Percentiles rank a stretch among this genome's conserved stretches.
phyloP scores from a whole-genome alignment of 2,888 invertebrate genomes.

The Hedychridium roseum region DNA sequence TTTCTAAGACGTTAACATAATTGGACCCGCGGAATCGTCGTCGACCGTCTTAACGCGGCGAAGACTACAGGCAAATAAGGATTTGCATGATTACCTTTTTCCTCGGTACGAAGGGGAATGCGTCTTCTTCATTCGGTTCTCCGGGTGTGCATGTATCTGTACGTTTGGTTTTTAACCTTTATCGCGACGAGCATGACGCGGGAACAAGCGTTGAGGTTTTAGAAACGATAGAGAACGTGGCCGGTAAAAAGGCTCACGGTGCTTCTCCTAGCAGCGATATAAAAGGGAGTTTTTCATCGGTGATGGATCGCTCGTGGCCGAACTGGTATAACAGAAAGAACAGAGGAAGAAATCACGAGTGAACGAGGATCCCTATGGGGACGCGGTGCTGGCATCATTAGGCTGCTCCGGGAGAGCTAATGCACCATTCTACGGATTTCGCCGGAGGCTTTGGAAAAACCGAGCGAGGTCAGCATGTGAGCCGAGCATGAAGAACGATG shows the following conservation, averaged over 20 bases:
- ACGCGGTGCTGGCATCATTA: conserved; percentile 54
- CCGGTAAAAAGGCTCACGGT: conserved; percentile 13
- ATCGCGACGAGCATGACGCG: too few relatives aligned
- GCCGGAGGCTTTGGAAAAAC: conserved; percentile 50
- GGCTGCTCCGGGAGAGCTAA: conserved; percentile 47
- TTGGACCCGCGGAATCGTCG: too few relatives aligned
- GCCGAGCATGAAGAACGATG: conserved; percentile 32
- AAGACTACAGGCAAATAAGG: too few relatives aligned
- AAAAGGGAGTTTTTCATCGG: conserved; percentile 38
- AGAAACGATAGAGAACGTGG: conserved; percentile 22
- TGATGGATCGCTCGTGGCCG: conserved; percentile 42
- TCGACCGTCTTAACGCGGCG: too few relatives aligned
- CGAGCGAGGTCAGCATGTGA: conserved; percentile 53
- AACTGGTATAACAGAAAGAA: conserved; percentile 40
- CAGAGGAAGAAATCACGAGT: conserved; percentile 54
- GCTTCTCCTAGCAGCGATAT: conserved; percentile 30
- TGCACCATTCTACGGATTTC: conserved; percentile 48
- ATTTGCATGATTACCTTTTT: too few relatives aligned
- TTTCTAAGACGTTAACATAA: too few relatives aligned
- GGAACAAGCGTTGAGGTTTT: too few relatives aligned
- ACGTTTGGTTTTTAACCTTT: too few relatives aligned
- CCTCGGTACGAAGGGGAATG: too few relatives aligned
- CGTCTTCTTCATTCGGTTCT: too few relatives aligned
- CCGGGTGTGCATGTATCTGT: too few relatives aligned
- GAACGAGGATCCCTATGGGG: conserved; percentile 54